Base-by-base conservation (phyloP, 2,797 vertebrate species). In the Phataginus tetradactyla region DNA sequence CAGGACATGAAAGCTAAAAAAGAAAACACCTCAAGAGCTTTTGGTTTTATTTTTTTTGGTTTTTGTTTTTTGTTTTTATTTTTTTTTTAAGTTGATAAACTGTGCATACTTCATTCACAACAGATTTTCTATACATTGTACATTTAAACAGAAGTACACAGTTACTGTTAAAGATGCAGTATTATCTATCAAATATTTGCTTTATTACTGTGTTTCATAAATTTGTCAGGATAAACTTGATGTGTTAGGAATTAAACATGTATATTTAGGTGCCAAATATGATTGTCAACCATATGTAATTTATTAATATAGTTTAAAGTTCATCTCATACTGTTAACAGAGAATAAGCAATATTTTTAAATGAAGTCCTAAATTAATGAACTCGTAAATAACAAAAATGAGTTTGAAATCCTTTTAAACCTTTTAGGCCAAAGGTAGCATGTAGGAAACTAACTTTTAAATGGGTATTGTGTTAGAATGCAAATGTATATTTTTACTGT, bases 1-100 rank as follows among this genome's bases (percentile, higher is more conserved):
- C 98, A 98, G 98, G 98, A 98, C 97, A 98, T 98, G 97, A 98
- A 98, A 98, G 97, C 98, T 98, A 97, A 98, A 98, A 98, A 98
- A 95, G 96, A 97, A 95, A 88, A 97, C 88, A 98, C 96, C 97
- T 98, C 97, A 96, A 98, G 98, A 98, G 92, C 51, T 98, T 98
- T 98, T 98, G 86, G 94, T 92, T 92, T 87, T 98, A 95, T 91
- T 97, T 96, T 81, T 97, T 96, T 95, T 89, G 81, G 97, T 97
- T 98, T 97, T 90, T 77, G 94, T 97, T 84, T 96, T 83, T 45
- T 97, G 97, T 97, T 96, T 91, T 18, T 85, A 90, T 97, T 85
- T 91, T 98, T 97, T 97, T 98, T 97, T 29, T 49, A 93, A 94
- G 0, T 97, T 97, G 96, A 96, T 98, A 97, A 96, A 97, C 97